Base-by-base conservation (phyloP, 2,113 vertebrate species). In the Anseranas semipalmata region DNA sequence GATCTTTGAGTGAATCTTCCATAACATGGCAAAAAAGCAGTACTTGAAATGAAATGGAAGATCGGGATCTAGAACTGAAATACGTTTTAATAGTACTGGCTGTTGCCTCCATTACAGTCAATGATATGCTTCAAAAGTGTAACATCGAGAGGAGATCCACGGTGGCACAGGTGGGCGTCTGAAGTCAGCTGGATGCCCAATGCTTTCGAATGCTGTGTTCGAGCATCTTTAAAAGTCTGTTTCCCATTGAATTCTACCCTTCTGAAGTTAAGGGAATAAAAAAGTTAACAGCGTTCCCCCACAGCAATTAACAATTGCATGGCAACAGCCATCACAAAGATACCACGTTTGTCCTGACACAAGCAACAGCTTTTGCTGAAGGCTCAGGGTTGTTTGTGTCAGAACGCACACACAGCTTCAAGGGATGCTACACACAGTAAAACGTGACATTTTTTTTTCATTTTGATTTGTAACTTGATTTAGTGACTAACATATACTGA, bases 51-150 rank as follows among this genome's bases (percentile, higher is more conserved):
- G 19, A 87, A 84, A 62, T n/a, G 9, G 10, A 67, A 78, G 48
- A 9, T 43, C 41, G 74, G 37, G 20, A 72, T 82, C 48, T n/a
- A 48, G 30, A 78, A 35, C 19, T 27, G 32, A 75, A 77, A 35
- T 32, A 24, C 0, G 0, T 66, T 63, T 78, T 32, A n/a, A 1
- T 72, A 75, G 21, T 65, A 30, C 15, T 62, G 27, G 4, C 17
- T 35, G 5, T 74, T 81, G 13, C 39, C 4, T 78, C 25, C 2
- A 1, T 87, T 37, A 35, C 50, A 14, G n/a, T 46, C 76, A 41
- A 28, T 74, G 17, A 12, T 37, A 32, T 17, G 17, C 10, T 46
- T 81, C 30, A 68, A 78, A 68, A 0, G 0, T 28, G 15, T 62
- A 30, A 60, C 6, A 2, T 32, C 0, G 0, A 27, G 56, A 52